phyloP scores from a whole-genome alignment of 1,140 invertebrate genomes.

The Drosophila biarmipes region DNA sequence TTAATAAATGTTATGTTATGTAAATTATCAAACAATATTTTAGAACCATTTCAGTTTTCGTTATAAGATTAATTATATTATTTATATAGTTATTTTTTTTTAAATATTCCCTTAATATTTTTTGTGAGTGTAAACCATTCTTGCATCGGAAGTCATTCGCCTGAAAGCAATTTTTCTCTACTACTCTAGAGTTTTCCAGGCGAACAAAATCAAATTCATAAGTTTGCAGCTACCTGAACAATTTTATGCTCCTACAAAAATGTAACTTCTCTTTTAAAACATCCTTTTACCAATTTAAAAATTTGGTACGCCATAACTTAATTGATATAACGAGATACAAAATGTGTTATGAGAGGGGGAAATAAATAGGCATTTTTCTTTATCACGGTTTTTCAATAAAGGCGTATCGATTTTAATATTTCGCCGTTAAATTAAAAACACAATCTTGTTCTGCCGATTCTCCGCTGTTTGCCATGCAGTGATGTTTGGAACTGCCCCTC shows the following conservation, averaged over 20 bases:
- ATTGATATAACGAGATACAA: too few relatives aligned
- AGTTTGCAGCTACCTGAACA: conserved; percentile 2
- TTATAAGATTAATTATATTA: too few relatives aligned
- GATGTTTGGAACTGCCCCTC: conserved; percentile 1
- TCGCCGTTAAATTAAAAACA: not conserved
- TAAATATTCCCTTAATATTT: not conserved
- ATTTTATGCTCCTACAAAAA: not conserved
- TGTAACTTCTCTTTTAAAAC: too few relatives aligned
- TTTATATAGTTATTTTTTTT: too few relatives aligned
- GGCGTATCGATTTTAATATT: not conserved
- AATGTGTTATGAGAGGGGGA: too few relatives aligned
- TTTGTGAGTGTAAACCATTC: conserved; percentile 1
- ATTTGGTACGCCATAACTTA: too few relatives aligned
- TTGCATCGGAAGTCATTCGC: conserved; percentile 10
- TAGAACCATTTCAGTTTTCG: too few relatives aligned
- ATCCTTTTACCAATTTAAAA: too few relatives aligned
- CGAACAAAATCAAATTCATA: conserved; percentile 1
- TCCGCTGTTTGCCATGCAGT: not conserved
- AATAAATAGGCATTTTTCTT: too few relatives aligned
- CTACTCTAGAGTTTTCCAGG: not conserved
- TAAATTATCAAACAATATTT: too few relatives aligned
- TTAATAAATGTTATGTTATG: too few relatives aligned
- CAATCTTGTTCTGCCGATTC: conserved; percentile 1
- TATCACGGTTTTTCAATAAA: not conserved
- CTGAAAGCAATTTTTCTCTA: conserved; percentile 5